Evolutionary conservation across 2,113 vertebrate genomes (phyloP).

Genomic region (Cyanoramphus novaezelandiae): DNA sequence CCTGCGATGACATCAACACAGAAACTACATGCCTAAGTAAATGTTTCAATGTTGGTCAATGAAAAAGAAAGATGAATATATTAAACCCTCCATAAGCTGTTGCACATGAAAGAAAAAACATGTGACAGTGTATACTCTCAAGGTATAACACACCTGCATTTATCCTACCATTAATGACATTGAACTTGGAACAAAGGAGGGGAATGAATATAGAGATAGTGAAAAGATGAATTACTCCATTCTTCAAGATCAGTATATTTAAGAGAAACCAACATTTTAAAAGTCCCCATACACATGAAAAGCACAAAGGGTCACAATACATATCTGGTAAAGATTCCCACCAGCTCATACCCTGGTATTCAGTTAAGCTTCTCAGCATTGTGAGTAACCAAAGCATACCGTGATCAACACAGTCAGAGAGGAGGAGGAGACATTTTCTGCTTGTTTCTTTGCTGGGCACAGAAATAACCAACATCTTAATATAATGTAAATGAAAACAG

Average conservation of each 20-base stretch:
- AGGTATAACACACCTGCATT: background rate
- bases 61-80: background rate
- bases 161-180: background rate
- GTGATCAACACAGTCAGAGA: background rate
- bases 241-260: background rate
- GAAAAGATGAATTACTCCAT: background rate
- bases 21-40: background rate
- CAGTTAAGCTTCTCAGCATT: background rate
- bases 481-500: background rate
- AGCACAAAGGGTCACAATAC: background rate
- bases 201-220: background rate
- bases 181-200: background rate
- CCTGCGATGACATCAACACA: slow-evolving; percentile 35
- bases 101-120: slow-evolving; percentile 20
- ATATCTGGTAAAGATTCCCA: background rate
- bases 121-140: background rate
- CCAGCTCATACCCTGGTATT: background rate
- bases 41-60: background rate
- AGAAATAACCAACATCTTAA: background rate
- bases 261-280: background rate
- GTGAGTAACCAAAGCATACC: background rate
- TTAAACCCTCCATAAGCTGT: slow-evolving; percentile 38
- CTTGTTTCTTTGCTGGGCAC: background rate
- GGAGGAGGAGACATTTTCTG: background rate
- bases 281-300: background rate